Evolutionary conservation across 2,113 vertebrate species (phyloP).

Genomic region (Zingel zingel): DNA sequence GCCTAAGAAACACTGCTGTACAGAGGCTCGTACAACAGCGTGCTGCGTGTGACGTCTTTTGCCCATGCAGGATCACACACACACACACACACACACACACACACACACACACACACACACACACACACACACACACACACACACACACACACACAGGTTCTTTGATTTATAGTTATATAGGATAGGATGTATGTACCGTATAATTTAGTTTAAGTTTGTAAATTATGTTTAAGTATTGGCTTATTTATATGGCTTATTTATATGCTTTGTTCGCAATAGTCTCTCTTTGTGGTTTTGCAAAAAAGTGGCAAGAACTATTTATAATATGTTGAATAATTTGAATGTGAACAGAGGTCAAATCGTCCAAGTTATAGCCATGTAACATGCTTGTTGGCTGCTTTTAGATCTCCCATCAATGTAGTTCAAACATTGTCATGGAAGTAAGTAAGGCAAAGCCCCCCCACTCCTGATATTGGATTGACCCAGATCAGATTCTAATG

Average conservation of each 20-base stretch:
- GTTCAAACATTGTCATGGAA: conserved; percentile 33
- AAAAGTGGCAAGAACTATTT: not conserved
- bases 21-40: no score
- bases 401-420: not conserved
- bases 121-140: no score
- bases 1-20: no score
- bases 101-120: no score
- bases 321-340: not conserved
- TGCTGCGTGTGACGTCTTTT: no score
- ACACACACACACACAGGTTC: no score
- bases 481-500: not conserved
- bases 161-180: no score
- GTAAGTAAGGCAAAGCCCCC: not conserved
- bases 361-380: not conserved
- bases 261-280: not conserved
- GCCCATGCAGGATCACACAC: no score
- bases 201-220: not conserved
- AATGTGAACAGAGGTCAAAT: not conserved
- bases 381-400: not conserved
- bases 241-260: not conserved
- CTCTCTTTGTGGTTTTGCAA: not conserved
- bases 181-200: not conserved
- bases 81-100: no score
- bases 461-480: conserved; percentile 7
- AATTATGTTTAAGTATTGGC: not conserved